phyloP scores from a whole-genome alignment of 2,888 invertebrate genomes.

The Bellardia bayeri region DNA sequence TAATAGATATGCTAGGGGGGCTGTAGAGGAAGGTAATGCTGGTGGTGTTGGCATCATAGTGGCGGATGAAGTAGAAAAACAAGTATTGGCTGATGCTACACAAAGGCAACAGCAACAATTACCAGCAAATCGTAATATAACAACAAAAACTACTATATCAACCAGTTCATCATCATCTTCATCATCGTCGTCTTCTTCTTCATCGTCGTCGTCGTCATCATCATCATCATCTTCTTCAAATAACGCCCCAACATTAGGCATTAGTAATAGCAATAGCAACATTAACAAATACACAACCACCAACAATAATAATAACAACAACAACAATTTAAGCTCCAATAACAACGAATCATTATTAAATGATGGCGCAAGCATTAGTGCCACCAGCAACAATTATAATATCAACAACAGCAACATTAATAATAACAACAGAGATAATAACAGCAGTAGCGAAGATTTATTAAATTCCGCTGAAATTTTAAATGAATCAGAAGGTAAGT shows the following conservation, averaged over 20 bases:
- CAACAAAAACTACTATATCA: constrained; percentile 57
- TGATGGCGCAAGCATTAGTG: constrained; percentile 67
- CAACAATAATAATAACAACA: constrained; percentile 17
- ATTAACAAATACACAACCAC: constrained; percentile 28
- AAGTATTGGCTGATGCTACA: constrained; percentile 40
- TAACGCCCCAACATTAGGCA: constrained; percentile 41
- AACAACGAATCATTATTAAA: constrained; percentile 54
- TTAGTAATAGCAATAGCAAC: constrained; percentile 29
- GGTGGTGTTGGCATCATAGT: constrained; percentile 41
- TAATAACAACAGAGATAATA: constrained; percentile 48
- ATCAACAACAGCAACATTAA: constrained; percentile 61
- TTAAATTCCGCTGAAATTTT: constrained; percentile 73
- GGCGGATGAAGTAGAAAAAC: constrained; percentile 59
- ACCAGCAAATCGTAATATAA: constrained; percentile 33
- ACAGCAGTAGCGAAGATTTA: constrained; percentile 64
- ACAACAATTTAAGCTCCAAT: constrained; percentile 40
- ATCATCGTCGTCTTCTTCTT: constrained; percentile 35
- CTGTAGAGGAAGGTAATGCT: not conserved
- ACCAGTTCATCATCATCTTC: constrained; percentile 58
- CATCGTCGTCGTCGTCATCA: constrained; percentile 26
- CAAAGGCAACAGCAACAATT: constrained; percentile 48
- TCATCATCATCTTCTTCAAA: constrained; percentile 38
- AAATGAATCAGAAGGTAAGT: constrained; percentile 73
- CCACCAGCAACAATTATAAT: constrained; percentile 19
- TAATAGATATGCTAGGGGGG: constrained; percentile 44